Evolutionary conservation across 2,888 invertebrate species (phyloP).

Genomic region (Sceliomorpha sp.): DNA sequence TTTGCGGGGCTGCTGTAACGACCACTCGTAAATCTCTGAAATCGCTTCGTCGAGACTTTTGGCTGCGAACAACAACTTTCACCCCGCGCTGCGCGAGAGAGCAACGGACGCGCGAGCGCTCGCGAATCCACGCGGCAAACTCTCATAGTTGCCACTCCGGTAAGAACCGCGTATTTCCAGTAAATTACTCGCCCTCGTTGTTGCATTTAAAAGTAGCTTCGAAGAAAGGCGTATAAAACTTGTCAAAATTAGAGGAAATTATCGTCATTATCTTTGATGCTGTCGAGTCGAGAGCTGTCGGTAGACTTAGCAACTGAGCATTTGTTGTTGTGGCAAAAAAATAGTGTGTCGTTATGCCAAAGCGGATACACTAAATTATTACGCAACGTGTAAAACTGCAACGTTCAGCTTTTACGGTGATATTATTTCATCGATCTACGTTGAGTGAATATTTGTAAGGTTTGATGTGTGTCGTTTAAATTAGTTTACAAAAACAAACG

Average conservation of each 20-base stretch:
- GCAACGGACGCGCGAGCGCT: slow-evolving; percentile 24
- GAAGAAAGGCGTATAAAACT: too few relatives aligned
- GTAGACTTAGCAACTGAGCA: too few relatives aligned
- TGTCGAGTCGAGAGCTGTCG: too few relatives aligned
- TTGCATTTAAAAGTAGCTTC: too few relatives aligned
- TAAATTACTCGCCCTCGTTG: slow-evolving; percentile 1
- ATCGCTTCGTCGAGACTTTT: slow-evolving; percentile 39
- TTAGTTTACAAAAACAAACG: slow-evolving; percentile 4
- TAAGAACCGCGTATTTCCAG: slow-evolving; percentile 4
- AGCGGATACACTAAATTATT: too few relatives aligned
- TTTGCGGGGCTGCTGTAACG: slow-evolving; percentile 35
- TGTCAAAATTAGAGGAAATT: too few relatives aligned
- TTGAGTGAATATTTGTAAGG: neutral
- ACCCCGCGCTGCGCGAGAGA: slow-evolving; percentile 18
- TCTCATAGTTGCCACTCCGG: slow-evolving; percentile 12
- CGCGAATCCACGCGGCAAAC: slow-evolving; percentile 23
- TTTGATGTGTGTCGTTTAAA: slow-evolving; percentile 1
- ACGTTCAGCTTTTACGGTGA: too few relatives aligned
- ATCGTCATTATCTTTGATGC: too few relatives aligned
- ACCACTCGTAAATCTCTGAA: slow-evolving; percentile 46
- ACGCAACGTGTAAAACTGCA: too few relatives aligned
- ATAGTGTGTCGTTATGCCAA: too few relatives aligned
- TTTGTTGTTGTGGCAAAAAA: too few relatives aligned
- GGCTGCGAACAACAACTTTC: slow-evolving; percentile 47
- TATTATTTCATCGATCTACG: too few relatives aligned